Base-by-base conservation (phyloP, 1,140 invertebrate genomes). In the Tetramorium alpestre region DNA sequence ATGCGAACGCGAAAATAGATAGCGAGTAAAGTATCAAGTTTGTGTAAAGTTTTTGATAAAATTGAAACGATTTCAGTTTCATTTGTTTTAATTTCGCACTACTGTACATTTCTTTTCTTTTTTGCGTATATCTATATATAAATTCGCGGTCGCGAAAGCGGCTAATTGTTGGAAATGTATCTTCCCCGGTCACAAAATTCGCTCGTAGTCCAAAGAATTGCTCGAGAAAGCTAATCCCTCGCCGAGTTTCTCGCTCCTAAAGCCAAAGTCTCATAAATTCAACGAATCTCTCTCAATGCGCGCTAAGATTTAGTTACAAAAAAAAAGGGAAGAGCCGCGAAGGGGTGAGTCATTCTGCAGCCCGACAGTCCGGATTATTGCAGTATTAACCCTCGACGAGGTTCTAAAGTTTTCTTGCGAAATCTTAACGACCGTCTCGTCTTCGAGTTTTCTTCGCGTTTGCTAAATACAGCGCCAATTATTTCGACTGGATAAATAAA, bases 261-360 rank as follows among this genome's bases (percentile, higher is more conserved):
- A 41, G 73, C 38, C 73, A 18, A 60, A 76, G 73, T 76, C 73
- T 76, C 73, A 60, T 76, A 76, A 76, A 76, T 60, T 76, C 13
- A 44, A 44, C 54, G 54, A 76, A 60, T 76, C 73, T 60, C 54
- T 76, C 54, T 76, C 54, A 56, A 76, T 60, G 54, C 54, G 33
- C 38, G 41, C 75, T 49, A 65, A 78, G 75, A 64, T 78, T 78
- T 78, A 78, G 41, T 64, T n/a, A n/a, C 33, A 78, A 78, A 78
- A 75, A 75, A 65, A 78, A 75, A 64, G 25, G 41, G 16, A 77
- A 22, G 22, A 64, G 25, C 7, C 41, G 4, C 58, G 41, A 13
- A 22, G 18, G 41, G 16, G 38, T 76, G 73, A 64, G 25, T 78
- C 44, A 78, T 58, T 78, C 41, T 65, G 25, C 6, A 41, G 11